These are phyloP conservation scores for Gobionotothen gibberifrons DNA, from an alignment of 2,797 vertebrate genomes.

Conservation along the genomic window DNA sequence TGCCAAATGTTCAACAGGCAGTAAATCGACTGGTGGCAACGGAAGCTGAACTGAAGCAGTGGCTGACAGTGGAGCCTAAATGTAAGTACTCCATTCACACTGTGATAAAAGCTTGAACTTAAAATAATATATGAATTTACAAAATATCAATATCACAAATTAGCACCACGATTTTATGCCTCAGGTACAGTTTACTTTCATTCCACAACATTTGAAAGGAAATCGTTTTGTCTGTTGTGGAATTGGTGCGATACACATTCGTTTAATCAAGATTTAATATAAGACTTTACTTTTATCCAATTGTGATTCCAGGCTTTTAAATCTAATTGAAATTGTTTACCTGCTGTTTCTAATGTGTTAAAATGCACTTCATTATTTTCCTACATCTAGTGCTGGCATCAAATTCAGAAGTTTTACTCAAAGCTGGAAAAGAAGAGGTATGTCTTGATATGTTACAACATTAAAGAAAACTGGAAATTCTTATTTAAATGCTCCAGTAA, in stretches of 20 bases:
- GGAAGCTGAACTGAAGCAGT: constrained; percentile 80
- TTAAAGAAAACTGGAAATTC: background rate
- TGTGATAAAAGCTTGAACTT: background rate
- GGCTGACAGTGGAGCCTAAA: constrained; percentile 73
- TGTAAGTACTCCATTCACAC: constrained; percentile 69
- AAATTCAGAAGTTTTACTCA: constrained; percentile 80
- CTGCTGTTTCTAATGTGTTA: background rate
- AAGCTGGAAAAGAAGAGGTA: constrained; percentile 83
- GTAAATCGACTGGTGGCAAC: constrained; percentile 75
- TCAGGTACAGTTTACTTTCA: background rate
- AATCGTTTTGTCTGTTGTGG: background rate
- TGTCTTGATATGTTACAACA: constrained; percentile 9
- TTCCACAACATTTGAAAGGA: constrained; percentile 1
- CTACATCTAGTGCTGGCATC: constrained; percentile 71
- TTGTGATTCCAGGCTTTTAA: background rate
- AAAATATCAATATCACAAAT: constrained; percentile 13
- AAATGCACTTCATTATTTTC: background rate
- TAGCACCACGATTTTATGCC: background rate
- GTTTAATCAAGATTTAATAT: constrained; percentile 10
- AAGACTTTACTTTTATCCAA: background rate
- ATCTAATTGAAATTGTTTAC: background rate
- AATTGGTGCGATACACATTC: background rate
- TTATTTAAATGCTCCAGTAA: background rate
- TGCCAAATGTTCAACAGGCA: constrained; percentile 55
- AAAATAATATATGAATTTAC: constrained; percentile 15